phyloP scores from a whole-genome alignment of 2,888 invertebrate species.

The Cerastoderma edule region DNA sequence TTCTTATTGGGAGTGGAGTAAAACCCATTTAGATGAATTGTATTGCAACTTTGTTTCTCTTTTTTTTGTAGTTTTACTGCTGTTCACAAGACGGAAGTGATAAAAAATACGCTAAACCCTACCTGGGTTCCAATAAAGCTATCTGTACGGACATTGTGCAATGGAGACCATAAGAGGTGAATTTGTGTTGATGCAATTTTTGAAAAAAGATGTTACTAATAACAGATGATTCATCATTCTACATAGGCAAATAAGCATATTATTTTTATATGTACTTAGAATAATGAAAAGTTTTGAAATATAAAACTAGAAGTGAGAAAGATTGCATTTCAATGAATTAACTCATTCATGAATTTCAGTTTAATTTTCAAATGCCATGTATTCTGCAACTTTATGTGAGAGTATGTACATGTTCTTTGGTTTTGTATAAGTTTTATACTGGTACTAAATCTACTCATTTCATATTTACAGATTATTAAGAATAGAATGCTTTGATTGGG shows the following conservation, averaged over 20 bases:
- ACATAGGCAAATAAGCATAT: too few relatives aligned
- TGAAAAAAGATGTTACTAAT: not conserved
- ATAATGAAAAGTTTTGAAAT: too few relatives aligned
- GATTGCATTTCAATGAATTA: not conserved
- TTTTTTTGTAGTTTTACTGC: conserved; percentile 82
- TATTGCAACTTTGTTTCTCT: too few relatives aligned
- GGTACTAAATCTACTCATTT: not conserved
- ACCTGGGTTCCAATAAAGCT: conserved; percentile 85
- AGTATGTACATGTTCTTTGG: too few relatives aligned
- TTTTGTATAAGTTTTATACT: not conserved
- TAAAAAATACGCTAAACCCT: conserved; percentile 85
- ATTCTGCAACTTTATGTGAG: too few relatives aligned
- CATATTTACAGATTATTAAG: conserved; percentile 83
- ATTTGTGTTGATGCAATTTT: not conserved
- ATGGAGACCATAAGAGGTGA: conserved; percentile 85
- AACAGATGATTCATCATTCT: not conserved
- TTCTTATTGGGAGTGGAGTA: too few relatives aligned
- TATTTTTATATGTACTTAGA: too few relatives aligned
- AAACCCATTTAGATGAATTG: too few relatives aligned
- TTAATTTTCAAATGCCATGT: too few relatives aligned
- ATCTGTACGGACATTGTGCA: conserved; percentile 85
- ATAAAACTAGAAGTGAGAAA: too few relatives aligned
- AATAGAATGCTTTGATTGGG: conserved; percentile 85
- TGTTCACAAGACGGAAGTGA: conserved; percentile 86
- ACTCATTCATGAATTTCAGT: not conserved